A percentile compares a stretch with the other conserved stretches of the same genome.
These are phyloP conservation scores for Myotis daubentonii DNA, from an alignment of 2,797 vertebrate species.

Conservation along the genomic window DNA sequence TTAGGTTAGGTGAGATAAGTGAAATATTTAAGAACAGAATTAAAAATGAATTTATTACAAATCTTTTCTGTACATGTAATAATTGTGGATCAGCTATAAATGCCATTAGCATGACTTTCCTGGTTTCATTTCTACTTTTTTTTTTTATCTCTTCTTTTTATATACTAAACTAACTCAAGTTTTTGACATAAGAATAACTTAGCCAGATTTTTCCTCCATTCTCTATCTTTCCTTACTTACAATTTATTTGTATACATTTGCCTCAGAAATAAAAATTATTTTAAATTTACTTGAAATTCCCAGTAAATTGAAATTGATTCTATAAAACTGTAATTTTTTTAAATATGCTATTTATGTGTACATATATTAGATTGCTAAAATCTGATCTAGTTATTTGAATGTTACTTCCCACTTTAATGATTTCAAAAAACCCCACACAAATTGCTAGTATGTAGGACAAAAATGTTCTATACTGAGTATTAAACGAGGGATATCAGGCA, in stretches of 20 bases:
- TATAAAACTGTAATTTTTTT: background rate
- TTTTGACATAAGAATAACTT: conserved; percentile 44
- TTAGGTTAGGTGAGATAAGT: conserved; percentile 10
- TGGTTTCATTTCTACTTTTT: background rate
- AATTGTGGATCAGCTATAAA: conserved; percentile 5
- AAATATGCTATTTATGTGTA: conserved; percentile 8
- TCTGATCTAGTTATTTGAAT: background rate
- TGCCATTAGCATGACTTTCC: background rate
- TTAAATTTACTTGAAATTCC: conserved; percentile 49
- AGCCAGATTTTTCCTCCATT: background rate
- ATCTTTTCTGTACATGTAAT: background rate
- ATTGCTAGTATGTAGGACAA: background rate
- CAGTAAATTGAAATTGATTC: conserved; percentile 22
- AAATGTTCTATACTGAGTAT: conserved; percentile 9
- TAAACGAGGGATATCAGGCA: background rate
- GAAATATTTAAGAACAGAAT: conserved; percentile 10
- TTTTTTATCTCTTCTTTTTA: background rate
- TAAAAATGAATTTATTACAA: background rate
- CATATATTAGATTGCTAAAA: background rate
- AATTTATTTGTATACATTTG: conserved; percentile 32
- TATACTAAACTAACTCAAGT: background rate
- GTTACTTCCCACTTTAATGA: conserved; percentile 32
- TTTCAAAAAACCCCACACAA: background rate
- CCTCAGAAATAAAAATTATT: conserved; percentile 47
- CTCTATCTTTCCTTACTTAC: background rate